Base-by-base conservation (phyloP, 2,888 invertebrate species). In the Gymnocheta viridis region DNA sequence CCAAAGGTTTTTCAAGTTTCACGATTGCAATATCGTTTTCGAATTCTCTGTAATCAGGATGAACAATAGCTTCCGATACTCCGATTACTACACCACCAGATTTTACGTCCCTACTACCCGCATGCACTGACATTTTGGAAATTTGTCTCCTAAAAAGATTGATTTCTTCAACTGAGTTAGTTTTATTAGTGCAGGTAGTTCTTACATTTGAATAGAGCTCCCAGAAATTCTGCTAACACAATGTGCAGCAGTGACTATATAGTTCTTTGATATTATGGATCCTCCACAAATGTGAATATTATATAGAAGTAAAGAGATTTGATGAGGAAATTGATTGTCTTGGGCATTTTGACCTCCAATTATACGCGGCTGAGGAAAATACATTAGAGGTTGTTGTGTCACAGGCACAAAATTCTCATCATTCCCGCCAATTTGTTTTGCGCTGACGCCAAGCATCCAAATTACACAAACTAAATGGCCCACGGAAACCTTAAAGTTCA, bases 301-400 rank as follows among this genome's bases (percentile, higher is more conserved):
- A 14, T 82, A 67, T 0, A 67, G 58, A 17, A 89, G 87, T n/a
- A 92, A 72, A 4, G 93, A 92, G 2, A 91, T 87, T 86, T 92
- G 92, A 85, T 92, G 89, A 0, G 91, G 91, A 85, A 92, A 92
- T 78, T 92, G 91, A 0, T 88, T 90, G 2, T 83, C 85, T 0
- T 27, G 62, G 0, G 92, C 93, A 32, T 88, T 85, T 1, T 86
- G 74, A 0, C 93, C 93, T 14, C 91, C 91, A 60, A 91, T 88
- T 79, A 91, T 89, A 19, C 69, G 85, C 2, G 78, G 47, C 14
- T 67, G 74, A 5, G 83, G 83, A 35, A 49, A 77, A 27, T 66
- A 76, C n/a, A 27, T 6, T 35, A 62, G 32, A 1, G 76, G 54
- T 17, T 41, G 58, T 32, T 32, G 44, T 3, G 56, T 44, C 10